Percentiles rank a stretch among this genome's conserved stretches.
These are phyloP conservation scores for Pygmarrhopalites habei DNA, from an alignment of 1,140 invertebrate species.

Conservation along the genomic window DNA sequence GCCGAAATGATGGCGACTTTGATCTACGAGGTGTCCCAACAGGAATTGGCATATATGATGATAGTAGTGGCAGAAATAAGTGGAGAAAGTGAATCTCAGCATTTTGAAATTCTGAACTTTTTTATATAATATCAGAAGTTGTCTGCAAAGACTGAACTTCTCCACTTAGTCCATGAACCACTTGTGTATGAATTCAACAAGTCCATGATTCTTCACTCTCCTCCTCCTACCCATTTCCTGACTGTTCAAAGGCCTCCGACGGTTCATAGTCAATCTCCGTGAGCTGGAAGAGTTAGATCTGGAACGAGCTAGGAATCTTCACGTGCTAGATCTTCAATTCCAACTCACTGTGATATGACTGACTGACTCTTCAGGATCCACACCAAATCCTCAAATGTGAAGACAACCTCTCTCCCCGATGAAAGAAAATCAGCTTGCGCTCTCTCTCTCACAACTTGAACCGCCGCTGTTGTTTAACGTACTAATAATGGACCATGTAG, in stretches of 20 bases:
- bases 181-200: conserved; percentile 7
- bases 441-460: no score
- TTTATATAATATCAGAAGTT: conserved; percentile 52
- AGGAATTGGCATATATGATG: no score
- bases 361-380: neutral
- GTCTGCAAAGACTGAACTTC: conserved; percentile 68
- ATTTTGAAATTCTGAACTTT: no score
- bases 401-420: no score
- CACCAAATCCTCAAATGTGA: neutral
- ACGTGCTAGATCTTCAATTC: conserved; percentile 62
- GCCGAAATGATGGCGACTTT: no score
- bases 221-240: neutral
- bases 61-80: conserved; percentile 51
- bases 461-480: no score
- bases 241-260: no score
- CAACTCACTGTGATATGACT: conserved; percentile 50
- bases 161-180: conserved; percentile 54
- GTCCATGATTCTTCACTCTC: conserved; percentile 2
- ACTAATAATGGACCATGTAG: no score
- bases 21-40: no score
- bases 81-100: conserved; percentile 75
- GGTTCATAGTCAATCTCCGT: conserved; percentile 39
- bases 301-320: conserved; percentile 47
- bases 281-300: conserved; percentile 75
- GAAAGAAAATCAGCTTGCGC: no score